These are phyloP conservation scores for Nemotelus pantherinus DNA, from an alignment of 2,888 invertebrate species.

Conservation along the genomic window DNA sequence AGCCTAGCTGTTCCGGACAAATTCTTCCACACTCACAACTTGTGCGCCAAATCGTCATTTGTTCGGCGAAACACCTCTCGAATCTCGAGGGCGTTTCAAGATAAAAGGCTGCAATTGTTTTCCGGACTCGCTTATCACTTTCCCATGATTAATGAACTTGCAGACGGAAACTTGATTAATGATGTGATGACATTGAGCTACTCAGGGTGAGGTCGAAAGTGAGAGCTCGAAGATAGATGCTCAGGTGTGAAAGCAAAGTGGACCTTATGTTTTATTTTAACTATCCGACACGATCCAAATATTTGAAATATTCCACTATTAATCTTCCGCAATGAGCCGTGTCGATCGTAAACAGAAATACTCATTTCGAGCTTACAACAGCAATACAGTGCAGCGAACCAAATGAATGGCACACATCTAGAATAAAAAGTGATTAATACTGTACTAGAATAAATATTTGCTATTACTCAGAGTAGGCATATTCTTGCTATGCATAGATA, in stretches of 20 bases:
- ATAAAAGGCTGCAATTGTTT: slow-evolving; percentile 36
- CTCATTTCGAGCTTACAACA: no score
- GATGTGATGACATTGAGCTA: slow-evolving; percentile 44
- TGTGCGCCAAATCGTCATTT: slow-evolving; percentile 21
- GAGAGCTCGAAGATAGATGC: slow-evolving; percentile 17
- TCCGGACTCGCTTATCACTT: slow-evolving; percentile 48
- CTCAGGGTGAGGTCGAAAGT: slow-evolving; percentile 29
- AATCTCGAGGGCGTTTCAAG: slow-evolving; percentile 17
- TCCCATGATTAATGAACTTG: slow-evolving; percentile 47
- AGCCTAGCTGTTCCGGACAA: slow-evolving; percentile 11
- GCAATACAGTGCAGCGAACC: no score
- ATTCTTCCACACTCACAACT: neutral
- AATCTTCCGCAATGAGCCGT: slow-evolving; percentile 34
- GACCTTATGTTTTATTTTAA: slow-evolving; percentile 14
- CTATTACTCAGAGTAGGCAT: no score
- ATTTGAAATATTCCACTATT: slow-evolving; percentile 34
- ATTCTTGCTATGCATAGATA: no score
- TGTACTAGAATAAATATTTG: no score
- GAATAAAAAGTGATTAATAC: no score
- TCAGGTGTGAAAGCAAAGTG: slow-evolving; percentile 34
- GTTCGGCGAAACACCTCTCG: neutral
- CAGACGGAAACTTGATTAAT: slow-evolving; percentile 46
- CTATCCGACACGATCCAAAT: slow-evolving; percentile 25
- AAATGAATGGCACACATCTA: no score
- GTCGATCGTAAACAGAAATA: slow-evolving; percentile 4